phyloP scores from a whole-genome alignment of 2,797 vertebrate species.

The Odontamblyopus lacepedii region DNA sequence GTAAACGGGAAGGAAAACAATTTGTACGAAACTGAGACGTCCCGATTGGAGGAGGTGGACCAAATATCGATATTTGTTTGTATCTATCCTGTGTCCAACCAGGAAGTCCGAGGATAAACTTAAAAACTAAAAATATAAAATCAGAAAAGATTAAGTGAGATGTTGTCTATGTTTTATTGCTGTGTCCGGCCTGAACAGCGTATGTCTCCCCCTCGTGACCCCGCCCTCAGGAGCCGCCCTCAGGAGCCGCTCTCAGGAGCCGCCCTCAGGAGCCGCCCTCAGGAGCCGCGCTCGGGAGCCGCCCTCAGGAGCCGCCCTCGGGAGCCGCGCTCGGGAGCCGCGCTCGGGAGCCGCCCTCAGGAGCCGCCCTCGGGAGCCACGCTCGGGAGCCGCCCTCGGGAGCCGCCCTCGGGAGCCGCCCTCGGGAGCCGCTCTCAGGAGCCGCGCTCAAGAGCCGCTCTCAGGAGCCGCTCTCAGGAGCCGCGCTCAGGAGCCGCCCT shows the following conservation, averaged over 20 bases:
- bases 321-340: background rate
- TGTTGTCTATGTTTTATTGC: no score
- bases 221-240: background rate
- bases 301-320: background rate
- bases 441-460: background rate
- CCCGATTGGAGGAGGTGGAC: no score
- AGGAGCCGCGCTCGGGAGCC: background rate
- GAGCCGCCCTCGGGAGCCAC: background rate
- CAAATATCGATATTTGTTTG: no score
- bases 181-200: no score
- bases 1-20: no score
- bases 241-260: background rate
- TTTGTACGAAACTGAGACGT: no score
- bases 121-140: no score
- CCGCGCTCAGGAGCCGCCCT: background rate
- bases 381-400: background rate
- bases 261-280: background rate
- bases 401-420: background rate
- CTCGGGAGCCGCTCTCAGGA: background rate
- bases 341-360: background rate
- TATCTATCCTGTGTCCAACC: no score
- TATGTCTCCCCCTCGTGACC: no score
- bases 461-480: background rate
- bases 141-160: no score
- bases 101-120: no score